These are phyloP conservation scores for Dyspetes luteomarginatus DNA, from an alignment of 2,888 invertebrate genomes.

Conservation along the genomic window DNA sequence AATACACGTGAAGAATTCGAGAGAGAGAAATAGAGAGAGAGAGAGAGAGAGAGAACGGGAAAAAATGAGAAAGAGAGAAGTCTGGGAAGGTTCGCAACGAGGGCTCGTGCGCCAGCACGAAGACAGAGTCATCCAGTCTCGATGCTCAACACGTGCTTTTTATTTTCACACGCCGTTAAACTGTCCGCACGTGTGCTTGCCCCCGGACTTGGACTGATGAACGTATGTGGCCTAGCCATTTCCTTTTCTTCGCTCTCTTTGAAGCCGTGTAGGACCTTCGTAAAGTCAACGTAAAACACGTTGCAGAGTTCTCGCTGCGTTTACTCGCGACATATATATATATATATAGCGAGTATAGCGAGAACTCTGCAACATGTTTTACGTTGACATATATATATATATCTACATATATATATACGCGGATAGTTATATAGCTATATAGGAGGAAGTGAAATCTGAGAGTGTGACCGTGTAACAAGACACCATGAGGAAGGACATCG, in stretches of 20 bases:
- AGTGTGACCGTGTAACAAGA: slow-evolving; percentile 46
- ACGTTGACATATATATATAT: neutral
- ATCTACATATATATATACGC: neutral
- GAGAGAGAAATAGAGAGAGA: slow-evolving; percentile 27
- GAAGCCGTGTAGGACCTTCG: neutral
- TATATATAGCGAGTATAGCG: neutral
- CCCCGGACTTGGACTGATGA: slow-evolving; percentile 39
- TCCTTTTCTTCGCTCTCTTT: slow-evolving; percentile 26
- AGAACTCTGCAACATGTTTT: neutral
- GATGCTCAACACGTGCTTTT: slow-evolving; percentile 70
- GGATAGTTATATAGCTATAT: slow-evolving; percentile 3
- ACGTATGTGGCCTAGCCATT: slow-evolving; percentile 28
- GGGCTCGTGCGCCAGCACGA: slow-evolving; percentile 39
- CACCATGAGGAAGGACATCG: slow-evolving; percentile 17
- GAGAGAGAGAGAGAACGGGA: slow-evolving; percentile 38
- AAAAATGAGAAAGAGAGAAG: slow-evolving; percentile 37
- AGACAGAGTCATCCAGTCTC: neutral
- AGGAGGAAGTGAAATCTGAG: slow-evolving; percentile 65
- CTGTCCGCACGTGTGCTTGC: slow-evolving; percentile 76
- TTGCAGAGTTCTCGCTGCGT: neutral
- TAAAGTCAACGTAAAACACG: neutral
- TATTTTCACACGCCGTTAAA: slow-evolving; percentile 79
- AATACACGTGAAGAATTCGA: slow-evolving; percentile 10
- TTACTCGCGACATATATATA: neutral
- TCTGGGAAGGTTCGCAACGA: neutral